Conservation (phyloP, 1,140 invertebrate species). For the Homarus americanus region DNA sequence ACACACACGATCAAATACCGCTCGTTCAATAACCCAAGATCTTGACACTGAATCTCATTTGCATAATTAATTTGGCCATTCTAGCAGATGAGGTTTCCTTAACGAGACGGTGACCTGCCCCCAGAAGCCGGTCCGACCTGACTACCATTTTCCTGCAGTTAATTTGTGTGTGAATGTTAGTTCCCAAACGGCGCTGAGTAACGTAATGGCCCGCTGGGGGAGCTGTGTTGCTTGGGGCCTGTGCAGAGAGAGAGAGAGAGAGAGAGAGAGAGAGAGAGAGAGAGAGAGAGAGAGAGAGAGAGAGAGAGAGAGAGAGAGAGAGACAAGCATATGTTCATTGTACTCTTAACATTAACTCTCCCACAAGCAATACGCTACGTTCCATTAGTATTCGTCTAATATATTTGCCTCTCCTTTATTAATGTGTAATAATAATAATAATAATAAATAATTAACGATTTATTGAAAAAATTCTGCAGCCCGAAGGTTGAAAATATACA, state of each 20-base stretch:
- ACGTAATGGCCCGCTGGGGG: neutral
- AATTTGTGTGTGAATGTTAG: neutral
- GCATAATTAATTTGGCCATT: constrained; percentile 2
- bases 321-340: too few species aligned
- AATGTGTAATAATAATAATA: too few species aligned
- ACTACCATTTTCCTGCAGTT: neutral
- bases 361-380: too few species aligned
- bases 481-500: too few species aligned
- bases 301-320: neutral
- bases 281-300: neutral
- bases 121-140: too few species aligned
- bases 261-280: neutral
- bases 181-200: neutral
- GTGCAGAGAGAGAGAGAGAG: neutral
- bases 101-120: neutral
- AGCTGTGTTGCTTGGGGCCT: neutral
- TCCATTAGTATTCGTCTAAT: too few species aligned
- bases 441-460: too few species aligned
- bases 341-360: too few species aligned
- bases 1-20: constrained; percentile 3
- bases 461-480: too few species aligned
- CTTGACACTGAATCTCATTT: constrained; percentile 4
- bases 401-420: too few species aligned
- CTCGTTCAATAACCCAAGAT: neutral
- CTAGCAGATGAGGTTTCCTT: neutral